A percentile compares a stretch with the other conserved stretches of the same genome.
Conservation (phyloP, 2,797 vertebrate genomes). For the Fistularia tabacaria region DNA sequence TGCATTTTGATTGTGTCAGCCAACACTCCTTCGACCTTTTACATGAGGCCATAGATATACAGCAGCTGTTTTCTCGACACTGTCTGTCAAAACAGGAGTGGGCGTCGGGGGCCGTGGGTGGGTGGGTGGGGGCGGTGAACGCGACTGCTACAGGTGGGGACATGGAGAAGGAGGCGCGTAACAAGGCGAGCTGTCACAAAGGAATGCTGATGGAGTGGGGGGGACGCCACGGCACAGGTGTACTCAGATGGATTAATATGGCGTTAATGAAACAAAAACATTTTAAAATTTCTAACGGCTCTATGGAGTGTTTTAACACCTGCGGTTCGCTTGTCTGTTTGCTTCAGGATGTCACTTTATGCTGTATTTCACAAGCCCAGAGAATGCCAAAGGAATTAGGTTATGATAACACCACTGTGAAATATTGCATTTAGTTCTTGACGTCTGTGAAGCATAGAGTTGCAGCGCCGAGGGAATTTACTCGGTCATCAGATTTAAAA, state of each 20-base stretch:
- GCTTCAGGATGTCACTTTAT: constrained; percentile 45
- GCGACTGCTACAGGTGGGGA: constrained; percentile 74
- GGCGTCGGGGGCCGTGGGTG: constrained; percentile 42
- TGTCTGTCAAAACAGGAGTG: constrained; percentile 78
- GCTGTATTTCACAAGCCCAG: constrained; percentile 33
- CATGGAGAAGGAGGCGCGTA: constrained; percentile 56
- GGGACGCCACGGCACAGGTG: constrained; percentile 53
- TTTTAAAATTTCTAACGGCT: constrained; percentile 59
- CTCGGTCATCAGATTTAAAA: neutral
- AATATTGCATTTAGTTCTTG: constrained; percentile 57
- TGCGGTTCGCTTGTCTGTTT: constrained; percentile 43
- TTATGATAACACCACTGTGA: constrained; percentile 53
- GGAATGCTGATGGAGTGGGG: constrained; percentile 65
- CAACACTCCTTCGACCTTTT: constrained; percentile 60
- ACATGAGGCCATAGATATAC: constrained; percentile 62
- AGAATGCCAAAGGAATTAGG: constrained; percentile 45
- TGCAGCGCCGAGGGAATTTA: constrained; percentile 29
- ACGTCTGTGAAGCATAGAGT: constrained; percentile 49
- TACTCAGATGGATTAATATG: constrained; percentile 75
- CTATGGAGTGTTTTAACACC: constrained; percentile 54
- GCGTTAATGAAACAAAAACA: constrained; percentile 89
- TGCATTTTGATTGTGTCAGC: constrained; percentile 77
- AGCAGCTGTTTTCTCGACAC: constrained; percentile 75
- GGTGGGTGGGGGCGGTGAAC: constrained; percentile 49
- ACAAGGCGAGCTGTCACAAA: constrained; percentile 69